Base-by-base conservation (phyloP, 2,888 invertebrate genomes). In the Enchytraeus crypticus region DNA sequence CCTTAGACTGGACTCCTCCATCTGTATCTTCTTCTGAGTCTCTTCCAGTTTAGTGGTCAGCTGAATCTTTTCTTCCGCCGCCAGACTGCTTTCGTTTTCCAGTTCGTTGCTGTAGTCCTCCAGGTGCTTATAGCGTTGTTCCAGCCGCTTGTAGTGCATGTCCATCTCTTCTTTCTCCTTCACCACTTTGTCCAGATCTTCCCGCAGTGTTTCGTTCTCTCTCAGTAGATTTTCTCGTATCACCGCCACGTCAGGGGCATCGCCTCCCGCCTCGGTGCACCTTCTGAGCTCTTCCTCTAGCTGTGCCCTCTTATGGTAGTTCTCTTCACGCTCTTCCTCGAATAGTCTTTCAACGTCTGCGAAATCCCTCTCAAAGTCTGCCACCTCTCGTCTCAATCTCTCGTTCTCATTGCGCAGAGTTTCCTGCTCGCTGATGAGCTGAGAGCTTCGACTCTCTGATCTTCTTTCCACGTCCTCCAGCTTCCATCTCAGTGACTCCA, bases 371-470 rank as follows among this genome's bases (percentile, higher is more conserved):
- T 57, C 57, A 14, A 57, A 11, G n/a, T 26, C 32, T 18, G 33
- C 29, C 18, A 46, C n/a, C 26, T 57, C 46, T 2, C n/a, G 45
- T 23, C 43, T 43, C n/a, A 57, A 43, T 21, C 38, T 46, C 38
- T 59, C 38, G 43, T 62, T 62, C 26, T 59, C 51, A n/a, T 32
- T 46, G 5, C 43, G 33, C 14, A 62, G 45, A 23, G 38, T 33
- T n/a, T 54, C 53, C 23, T 57, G 57, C 5, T 57, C 57, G 30
- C 46, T 46, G 1, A 57, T 18, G 2, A 57, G 14, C n/a, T 57
- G 45, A 5, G 57, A 5, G 14, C 46, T 29, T 2, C 46, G 45
- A 11, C 33, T 43, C 5, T 34, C 46, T 23, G 57, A 27, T 23
- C 47, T 43, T 29, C 29, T 43, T 26, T 57, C 45, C 45, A 27